phyloP scores from a whole-genome alignment of 2,113 vertebrate species.

The Platycercus adscitus region DNA sequence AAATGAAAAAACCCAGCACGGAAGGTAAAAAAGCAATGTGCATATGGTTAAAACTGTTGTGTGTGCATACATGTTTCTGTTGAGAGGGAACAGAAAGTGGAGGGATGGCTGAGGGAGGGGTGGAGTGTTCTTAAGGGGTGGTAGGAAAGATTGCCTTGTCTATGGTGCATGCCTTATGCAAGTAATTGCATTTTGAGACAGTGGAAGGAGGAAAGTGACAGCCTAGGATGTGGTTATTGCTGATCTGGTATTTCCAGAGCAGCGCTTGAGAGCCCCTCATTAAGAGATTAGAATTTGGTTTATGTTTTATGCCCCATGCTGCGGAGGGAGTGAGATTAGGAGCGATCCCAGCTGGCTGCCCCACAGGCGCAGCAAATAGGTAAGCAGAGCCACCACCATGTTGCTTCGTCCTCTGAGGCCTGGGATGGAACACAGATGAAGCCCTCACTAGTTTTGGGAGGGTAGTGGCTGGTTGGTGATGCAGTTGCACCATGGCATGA shows the following conservation, averaged over 20 bases:
- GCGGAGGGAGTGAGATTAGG: neutral
- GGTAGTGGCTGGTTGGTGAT: neutral
- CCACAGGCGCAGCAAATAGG: neutral
- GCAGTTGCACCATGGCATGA: neutral
- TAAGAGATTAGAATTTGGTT: conserved; percentile 5
- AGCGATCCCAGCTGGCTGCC: neutral
- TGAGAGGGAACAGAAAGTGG: neutral
- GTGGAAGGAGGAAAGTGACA: neutral
- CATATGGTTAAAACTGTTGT: neutral
- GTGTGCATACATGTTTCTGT: neutral
- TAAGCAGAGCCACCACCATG: neutral
- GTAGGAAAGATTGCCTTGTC: neutral
- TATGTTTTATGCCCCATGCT: neutral
- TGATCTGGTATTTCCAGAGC: conserved; percentile 1
- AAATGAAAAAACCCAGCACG: conserved; percentile 89
- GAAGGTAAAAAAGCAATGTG: conserved; percentile 82
- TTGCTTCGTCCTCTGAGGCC: neutral
- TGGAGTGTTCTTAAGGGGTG: neutral
- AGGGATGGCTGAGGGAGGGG: neutral
- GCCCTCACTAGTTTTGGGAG: neutral
- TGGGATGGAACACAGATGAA: neutral
- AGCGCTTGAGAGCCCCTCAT: neutral
- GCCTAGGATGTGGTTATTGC: neutral
- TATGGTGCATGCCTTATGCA: neutral
- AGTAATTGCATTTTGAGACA: neutral